Conservation (phyloP, 2,797 vertebrate genomes). For the Amphiprion clarkii region DNA sequence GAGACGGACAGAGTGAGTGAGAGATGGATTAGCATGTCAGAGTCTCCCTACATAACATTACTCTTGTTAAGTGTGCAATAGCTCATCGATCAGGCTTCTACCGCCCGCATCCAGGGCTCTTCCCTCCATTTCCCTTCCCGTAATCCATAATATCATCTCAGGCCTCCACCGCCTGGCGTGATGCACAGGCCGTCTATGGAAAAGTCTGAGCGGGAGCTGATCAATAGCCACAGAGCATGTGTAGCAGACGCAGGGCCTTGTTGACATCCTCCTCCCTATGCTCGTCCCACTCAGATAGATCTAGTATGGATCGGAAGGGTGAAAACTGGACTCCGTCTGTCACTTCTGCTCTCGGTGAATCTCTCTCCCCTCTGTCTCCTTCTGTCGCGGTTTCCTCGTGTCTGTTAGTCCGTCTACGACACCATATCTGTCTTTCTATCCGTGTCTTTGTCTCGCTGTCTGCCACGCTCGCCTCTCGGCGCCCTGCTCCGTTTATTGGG, state of each 20-base stretch:
- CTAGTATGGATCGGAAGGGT: slow-evolving; percentile 43
- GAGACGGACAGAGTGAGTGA: slow-evolving; percentile 58
- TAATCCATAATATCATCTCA: slow-evolving; percentile 82
- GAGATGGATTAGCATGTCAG: slow-evolving; percentile 81
- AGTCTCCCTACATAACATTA: slow-evolving; percentile 81
- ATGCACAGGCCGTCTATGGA: slow-evolving; percentile 58
- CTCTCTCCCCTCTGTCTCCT: slow-evolving; percentile 19
- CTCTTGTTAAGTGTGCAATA: slow-evolving; percentile 82
- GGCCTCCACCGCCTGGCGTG: slow-evolving; percentile 44
- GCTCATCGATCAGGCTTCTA: slow-evolving; percentile 80
- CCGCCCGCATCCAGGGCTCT: slow-evolving; percentile 67
- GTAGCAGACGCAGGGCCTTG: slow-evolving; percentile 53
- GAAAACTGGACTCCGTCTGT: slow-evolving; percentile 40
- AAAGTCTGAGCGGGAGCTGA: slow-evolving; percentile 59
- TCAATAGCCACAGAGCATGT: slow-evolving; percentile 72
- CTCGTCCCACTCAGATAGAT: slow-evolving; percentile 52
- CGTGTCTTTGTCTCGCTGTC: slow-evolving; percentile 55
- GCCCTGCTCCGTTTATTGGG: slow-evolving; percentile 69
- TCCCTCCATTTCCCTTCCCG: slow-evolving; percentile 68
- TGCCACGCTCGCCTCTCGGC: slow-evolving; percentile 49
- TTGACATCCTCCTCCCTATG: slow-evolving; percentile 60
- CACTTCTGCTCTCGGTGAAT: slow-evolving; percentile 34
- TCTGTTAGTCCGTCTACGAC: slow-evolving; percentile 56
- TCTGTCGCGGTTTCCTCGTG: slow-evolving; percentile 36
- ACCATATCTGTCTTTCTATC: slow-evolving; percentile 65